Conservation (phyloP, 2,888 invertebrate species). For the Spatulosminthurus flaviceps region DNA sequence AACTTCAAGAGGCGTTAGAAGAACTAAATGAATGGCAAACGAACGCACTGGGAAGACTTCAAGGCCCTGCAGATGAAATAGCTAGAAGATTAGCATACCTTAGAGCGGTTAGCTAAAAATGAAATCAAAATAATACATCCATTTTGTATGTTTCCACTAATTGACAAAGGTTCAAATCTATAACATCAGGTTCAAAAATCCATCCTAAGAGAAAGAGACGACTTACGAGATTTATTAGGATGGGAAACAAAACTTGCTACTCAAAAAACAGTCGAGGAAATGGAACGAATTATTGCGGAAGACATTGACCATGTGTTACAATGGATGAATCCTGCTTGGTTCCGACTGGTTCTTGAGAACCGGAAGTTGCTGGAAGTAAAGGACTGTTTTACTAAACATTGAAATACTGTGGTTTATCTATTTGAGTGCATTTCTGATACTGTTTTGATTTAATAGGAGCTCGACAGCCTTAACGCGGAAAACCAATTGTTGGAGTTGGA, state of each 20-base stretch:
- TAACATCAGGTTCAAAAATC: slow-evolving; percentile 60
- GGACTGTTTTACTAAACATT: neutral
- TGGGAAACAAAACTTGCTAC: slow-evolving; percentile 61
- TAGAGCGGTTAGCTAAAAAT: slow-evolving; percentile 43
- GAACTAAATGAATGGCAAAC: slow-evolving; percentile 56
- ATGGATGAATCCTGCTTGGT: slow-evolving; percentile 59
- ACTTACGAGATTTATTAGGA: slow-evolving; percentile 53
- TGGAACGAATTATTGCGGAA: slow-evolving; percentile 58
- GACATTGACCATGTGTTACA: slow-evolving; percentile 59
- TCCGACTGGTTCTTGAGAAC: slow-evolving; percentile 59
- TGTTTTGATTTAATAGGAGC: slow-evolving; percentile 50
- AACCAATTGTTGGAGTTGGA: slow-evolving; percentile 60
- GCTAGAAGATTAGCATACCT: slow-evolving; percentile 50
- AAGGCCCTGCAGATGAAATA: slow-evolving; percentile 56
- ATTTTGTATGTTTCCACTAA: too few species aligned
- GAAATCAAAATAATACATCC: too few species aligned
- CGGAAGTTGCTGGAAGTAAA: slow-evolving; percentile 54
- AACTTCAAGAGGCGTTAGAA: slow-evolving; percentile 52
- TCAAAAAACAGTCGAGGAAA: slow-evolving; percentile 55
- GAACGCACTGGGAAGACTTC: slow-evolving; percentile 55
- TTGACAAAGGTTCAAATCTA: too few species aligned
- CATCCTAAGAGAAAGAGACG: slow-evolving; percentile 57
- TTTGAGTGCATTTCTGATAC: too few species aligned
- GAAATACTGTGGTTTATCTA: neutral
- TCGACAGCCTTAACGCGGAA: slow-evolving; percentile 54